Evolutionary conservation across 2,888 invertebrate genomes (phyloP).

Genomic region (Catocala nupta): DNA sequence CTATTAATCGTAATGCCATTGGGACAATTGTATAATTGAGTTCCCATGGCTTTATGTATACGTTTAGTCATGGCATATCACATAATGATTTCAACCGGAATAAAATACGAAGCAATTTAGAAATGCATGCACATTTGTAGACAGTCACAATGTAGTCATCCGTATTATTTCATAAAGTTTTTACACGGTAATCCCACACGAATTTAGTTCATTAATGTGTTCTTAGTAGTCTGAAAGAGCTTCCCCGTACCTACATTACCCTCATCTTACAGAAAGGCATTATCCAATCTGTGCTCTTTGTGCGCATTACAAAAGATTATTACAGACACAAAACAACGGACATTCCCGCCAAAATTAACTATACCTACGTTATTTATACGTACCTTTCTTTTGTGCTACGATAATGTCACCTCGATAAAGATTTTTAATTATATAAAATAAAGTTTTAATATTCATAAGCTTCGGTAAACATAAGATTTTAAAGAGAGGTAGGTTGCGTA

Average conservation of each 20-base stretch:
- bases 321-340: constrained; percentile 47
- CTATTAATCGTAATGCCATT: too few relatives aligned
- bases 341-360: constrained; percentile 36
- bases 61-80: too few relatives aligned
- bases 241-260: constrained; percentile 16
- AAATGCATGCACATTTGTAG: too few relatives aligned
- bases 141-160: not conserved
- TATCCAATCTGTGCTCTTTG: constrained; percentile 50
- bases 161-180: constrained; percentile 1
- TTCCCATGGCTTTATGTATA: too few relatives aligned
- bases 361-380: constrained; percentile 17
- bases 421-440: constrained; percentile 28
- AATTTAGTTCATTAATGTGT: constrained; percentile 15
- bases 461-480: too few relatives aligned
- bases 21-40: too few relatives aligned
- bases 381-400: constrained; percentile 32
- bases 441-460: constrained; percentile 16
- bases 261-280: constrained; percentile 37
- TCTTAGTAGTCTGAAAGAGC: constrained; percentile 18
- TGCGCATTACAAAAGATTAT: constrained; percentile 49
- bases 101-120: too few relatives aligned
- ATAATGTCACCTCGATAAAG: constrained; percentile 32
- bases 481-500: not conserved
- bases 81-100: too few relatives aligned
- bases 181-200: constrained; percentile 2